Evolutionary conservation across 2,797 vertebrate species (phyloP).

Genomic region (Muraenolepis orangiensis): DNA sequence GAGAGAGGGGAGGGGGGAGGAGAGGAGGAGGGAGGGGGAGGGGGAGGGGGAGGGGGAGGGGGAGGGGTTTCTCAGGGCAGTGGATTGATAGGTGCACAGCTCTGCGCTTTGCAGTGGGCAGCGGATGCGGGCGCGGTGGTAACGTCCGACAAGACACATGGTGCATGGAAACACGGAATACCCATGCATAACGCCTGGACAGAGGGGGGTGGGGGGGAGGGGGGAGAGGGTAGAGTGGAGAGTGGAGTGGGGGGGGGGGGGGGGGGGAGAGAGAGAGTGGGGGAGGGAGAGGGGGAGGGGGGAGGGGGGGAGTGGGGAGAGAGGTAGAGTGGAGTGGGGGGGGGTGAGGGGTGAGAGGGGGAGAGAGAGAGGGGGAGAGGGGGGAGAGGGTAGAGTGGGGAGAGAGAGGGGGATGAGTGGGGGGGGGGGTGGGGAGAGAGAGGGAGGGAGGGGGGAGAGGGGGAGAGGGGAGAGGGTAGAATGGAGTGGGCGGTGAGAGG

Average conservation of each 20-base stretch:
- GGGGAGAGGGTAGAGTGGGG: neutral
- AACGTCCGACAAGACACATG: too few species aligned
- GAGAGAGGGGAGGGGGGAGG: too few species aligned
- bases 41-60: too few species aligned
- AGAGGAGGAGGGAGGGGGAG: too few species aligned
- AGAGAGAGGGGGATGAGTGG: too few species aligned
- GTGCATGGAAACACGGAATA: too few species aligned
- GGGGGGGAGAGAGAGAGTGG: conserved; percentile 50
- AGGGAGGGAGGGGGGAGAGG: neutral
- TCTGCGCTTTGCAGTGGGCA: too few species aligned
- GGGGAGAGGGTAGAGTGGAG: conserved; percentile 36
- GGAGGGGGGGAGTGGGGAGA: neutral
- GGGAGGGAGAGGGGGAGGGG: neutral
- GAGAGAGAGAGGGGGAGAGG: neutral
- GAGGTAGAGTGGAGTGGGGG: neutral
- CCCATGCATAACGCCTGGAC: too few species aligned
- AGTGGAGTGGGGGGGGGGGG: conserved; percentile 18
- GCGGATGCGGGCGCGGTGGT: too few species aligned
- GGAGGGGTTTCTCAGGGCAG: too few species aligned
- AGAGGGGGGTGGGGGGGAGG: neutral
- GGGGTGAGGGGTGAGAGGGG: conserved; percentile 31
- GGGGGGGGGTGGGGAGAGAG: neutral
- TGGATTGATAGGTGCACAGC: too few species aligned
- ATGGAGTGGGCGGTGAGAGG: neutral
- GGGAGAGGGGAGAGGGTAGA: neutral